Conservation (phyloP, 2,888 invertebrate species). For the Brachyptera putata region DNA sequence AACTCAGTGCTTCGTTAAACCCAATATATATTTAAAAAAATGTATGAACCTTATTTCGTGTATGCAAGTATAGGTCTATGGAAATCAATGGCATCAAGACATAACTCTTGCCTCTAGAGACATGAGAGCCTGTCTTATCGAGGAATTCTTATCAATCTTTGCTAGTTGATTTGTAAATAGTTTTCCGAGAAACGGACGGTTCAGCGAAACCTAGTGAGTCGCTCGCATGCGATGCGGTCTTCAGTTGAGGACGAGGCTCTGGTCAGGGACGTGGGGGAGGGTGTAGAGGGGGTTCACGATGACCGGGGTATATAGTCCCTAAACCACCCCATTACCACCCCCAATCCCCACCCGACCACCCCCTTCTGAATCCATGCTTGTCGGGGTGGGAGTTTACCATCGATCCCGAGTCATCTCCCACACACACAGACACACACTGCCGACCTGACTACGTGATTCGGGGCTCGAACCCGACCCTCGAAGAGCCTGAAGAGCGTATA, state of each 20-base stretch:
- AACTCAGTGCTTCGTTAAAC: too few relatives aligned
- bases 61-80: too few relatives aligned
- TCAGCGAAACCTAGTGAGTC: too few relatives aligned
- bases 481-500: too few relatives aligned
- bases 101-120: too few relatives aligned
- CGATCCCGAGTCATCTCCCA: background rate
- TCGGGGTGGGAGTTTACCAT: background rate
- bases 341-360: background rate
- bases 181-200: too few relatives aligned
- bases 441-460: background rate
- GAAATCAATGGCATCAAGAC: too few relatives aligned
- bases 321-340: background rate
- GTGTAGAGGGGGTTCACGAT: background rate
- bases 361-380: background rate
- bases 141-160: too few relatives aligned
- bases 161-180: too few relatives aligned
- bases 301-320: slow-evolving; percentile 1
- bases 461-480: background rate
- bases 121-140: too few relatives aligned
- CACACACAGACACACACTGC: background rate
- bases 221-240: background rate
- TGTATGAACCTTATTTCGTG: too few relatives aligned
- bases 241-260: background rate
- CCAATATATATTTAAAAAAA: too few relatives aligned
- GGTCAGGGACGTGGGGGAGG: background rate